Evolutionary conservation across 2,888 invertebrate species (phyloP), one percentile per base, ranked within the genome.

Genomic region (Trissolcus japonicus): DNA sequence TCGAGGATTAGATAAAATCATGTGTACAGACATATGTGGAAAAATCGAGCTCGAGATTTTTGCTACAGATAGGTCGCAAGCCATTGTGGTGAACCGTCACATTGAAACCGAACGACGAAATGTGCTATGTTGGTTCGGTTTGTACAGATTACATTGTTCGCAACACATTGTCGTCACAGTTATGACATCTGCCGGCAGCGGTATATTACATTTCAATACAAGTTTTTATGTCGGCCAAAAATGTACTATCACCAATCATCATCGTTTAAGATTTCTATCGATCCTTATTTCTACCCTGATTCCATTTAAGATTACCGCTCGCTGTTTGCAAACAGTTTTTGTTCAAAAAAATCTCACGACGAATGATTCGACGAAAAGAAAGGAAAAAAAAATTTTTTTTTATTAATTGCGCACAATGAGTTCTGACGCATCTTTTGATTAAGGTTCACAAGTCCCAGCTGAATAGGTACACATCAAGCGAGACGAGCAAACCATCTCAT

Each of bases 11-110:
- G 81, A 78, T 76, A 74, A 81, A 80, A 81, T 80, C 80, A 72
- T 66, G 48, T 69, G 81, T 80, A 73, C 63, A 73, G 60, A 55
- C 66, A 71, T 72, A 81, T 81, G 72, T 68, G 81, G 80, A 80
- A 81, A 83, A 80, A 85, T 84, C 81, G 81, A 76, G 71, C 76
- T 74, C 74, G 59, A 79, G 85, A 84, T 85, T 84, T 84, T 84
- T 83, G 83, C 81, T 80, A 35, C 66, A 80, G 82, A 83, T 82
- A 81, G 75, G 72, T 41, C 16, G 54, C 59, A 71, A 14, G n/a
- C 71, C 65, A 83, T 83, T 84, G 84, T 83, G 76, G 83, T 79
- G 67, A 78, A 80, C 76, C 80, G 81, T 79, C 35, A 35, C 35
- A 35, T 35, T 35, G 35, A 35, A 79, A 81, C 77, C 79, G 81